Evolutionary conservation across 2,797 vertebrate genomes (phyloP), one percentile per base, ranked within the genome.

Genomic region (Pelodytes ibericus): DNA sequence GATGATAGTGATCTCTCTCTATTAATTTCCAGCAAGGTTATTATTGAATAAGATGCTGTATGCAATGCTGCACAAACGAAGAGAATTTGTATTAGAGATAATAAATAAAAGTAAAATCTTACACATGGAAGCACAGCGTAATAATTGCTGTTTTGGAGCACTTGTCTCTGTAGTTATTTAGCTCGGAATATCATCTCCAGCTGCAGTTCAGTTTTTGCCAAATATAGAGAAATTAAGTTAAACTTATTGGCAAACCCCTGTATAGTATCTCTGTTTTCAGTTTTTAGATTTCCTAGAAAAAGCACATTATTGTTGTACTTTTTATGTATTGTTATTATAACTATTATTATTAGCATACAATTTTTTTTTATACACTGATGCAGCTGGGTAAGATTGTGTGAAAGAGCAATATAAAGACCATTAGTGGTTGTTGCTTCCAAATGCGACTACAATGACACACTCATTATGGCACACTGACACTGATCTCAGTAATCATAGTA

Each of bases 151-250:
- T 90, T 89, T 84, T 87, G 89, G 89, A 88, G 83, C 87, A 80
- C 90, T 88, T 82, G 82, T 87, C 79, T 71, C 84, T 82, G 85
- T 84, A 87, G 89, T 87, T 89, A 89, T 90, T 90, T 82, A 86
- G 88, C 90, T 91, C 90, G 90, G 88, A 85, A 84, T 86, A 89
- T 90, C 86, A 87, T 87, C 87, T 90, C 91, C 92, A 93, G 91
- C 92, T 93, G 92, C 91, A 91, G 90, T 87, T 77, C 82, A 86
- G 81, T 88, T 90, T 91, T 90, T 92, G 92, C 92, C 92, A 93
- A 91, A 92, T 92, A 89, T 91, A 91, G 91, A 93, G 89, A 91
- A 91, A 91, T 93, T 90, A 91, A 92, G 88, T 91, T 91, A 91
- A 91, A 90, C 89, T 90, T 91, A 88, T 89, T 93, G 91, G 91